Evolutionary conservation across 2,888 invertebrate species (phyloP), one percentile per base, ranked within the genome.

Genomic region (Rhamphomyia laevipes): DNA sequence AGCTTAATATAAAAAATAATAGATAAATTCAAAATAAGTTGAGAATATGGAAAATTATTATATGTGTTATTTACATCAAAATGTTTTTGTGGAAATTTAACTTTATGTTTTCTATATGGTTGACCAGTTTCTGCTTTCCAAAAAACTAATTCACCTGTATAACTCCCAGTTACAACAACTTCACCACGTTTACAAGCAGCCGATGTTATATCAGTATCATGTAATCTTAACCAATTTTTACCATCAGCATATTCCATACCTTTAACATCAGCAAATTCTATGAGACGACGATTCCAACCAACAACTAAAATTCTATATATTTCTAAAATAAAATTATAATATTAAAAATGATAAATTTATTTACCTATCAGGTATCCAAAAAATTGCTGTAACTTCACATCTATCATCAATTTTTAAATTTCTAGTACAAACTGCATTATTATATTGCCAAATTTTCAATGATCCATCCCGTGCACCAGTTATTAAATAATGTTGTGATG

Each of bases 81-180:
- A 46, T 70, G 72, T 33, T 59, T 53, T 11, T 52, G 62, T n/a
- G 73, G 71, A 51, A 69, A 60, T 49, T 63, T 60, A 1, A 73
- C 70, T 55, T 60, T 60, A 47, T 63, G 63, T 33, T 60, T 72
- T 63, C 77, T 72, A 63, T 82, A 84, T 0, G 85, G 80, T 63
- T 86, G 84, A 0, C 86, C 86, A 0, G 87, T 88, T 68, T 88
- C 86, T 48, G 88, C 70, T 56, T 82, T 79, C 89, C 90, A 90
- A 55, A 91, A 74, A 21, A 89, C 73, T 44, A 91, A 73, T 66
- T 87, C 86, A 0, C 90, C 90, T 57, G 81, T 82, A 65, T 85
- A 85, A 12, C 83, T 81, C 54, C 78, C 77, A 2, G 90, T 89
- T 38, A 81, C 87, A 27, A 91, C 67, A 16, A 83, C 74, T 61